Evolutionary conservation across 1,140 invertebrate species (phyloP), one percentile per base, ranked within the genome.

Genomic region (Delia radicum): DNA sequence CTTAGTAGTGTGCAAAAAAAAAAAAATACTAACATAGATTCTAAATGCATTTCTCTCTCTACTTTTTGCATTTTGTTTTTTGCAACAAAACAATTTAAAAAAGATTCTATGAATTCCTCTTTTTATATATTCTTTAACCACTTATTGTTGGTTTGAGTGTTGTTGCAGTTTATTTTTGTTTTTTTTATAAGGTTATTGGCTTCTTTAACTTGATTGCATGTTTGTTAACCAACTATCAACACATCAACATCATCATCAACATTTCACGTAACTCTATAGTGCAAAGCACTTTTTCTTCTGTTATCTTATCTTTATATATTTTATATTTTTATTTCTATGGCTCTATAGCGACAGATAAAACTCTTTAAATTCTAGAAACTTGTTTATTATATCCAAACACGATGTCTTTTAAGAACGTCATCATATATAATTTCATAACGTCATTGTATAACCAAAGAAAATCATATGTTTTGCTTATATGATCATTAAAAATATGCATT

Each of bases 201-300:
- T 65, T 65, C 27, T 65, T 65, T 65, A 65, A 65, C 62, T 65
- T 65, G 62, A 65, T 65, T 65, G 62, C 62, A 65, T 63, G 61
- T 26, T 65, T 29, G 61, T 26, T 8, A 65, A 28, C n/a, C n/a
- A 63, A 33, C 4, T 5, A 33, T n/a, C n/a, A n/a, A n/a, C n/a
- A n/a, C n/a, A n/a, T n/a, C n/a, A n/a, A n/a, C n/a, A n/a, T n/a
- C n/a, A n/a, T n/a, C n/a, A n/a, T n/a, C n/a, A 33, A 33, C 4
- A 33, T 12, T 13, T 2, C 37, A 42, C 37, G 37, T 42, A 42
- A 42, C 37, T 42, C 37, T 42, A 42, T 10, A 42, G 37, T 42
- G 37, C 37, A 42, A 42, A 42, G 37, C 37, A 42, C 37, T 42
- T 42, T 42, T 42, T 42, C 37, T n/a, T n/a, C 37, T 42, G 37